A percentile compares a stretch with the other conserved stretches of the same genome.
Conservation (phyloP, 2,113 vertebrate species). For the Polypterus senegalus region DNA sequence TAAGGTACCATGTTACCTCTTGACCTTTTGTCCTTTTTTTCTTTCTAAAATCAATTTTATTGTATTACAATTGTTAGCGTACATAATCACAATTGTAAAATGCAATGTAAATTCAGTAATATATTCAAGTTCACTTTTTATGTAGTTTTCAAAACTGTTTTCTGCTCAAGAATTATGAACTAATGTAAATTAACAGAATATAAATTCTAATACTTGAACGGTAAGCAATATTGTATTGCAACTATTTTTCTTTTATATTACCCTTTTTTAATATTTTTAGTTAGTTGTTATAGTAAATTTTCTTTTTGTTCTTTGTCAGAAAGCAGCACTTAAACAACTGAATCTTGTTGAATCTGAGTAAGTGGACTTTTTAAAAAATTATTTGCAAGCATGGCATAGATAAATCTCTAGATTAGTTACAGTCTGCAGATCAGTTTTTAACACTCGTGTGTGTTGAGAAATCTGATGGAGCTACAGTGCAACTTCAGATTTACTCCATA, state of each 20-base stretch:
- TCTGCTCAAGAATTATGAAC: not conserved
- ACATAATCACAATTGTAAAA: not conserved
- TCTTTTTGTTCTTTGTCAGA: constrained; percentile 34
- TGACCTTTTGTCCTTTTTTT: not conserved
- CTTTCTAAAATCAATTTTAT: not conserved
- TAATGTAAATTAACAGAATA: not conserved
- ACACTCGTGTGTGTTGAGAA: not conserved
- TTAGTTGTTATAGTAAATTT: constrained; percentile 23
- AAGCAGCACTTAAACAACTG: constrained; percentile 50
- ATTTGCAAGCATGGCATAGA: not conserved
- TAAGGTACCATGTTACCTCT: constrained; percentile 45
- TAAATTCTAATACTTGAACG: not conserved
- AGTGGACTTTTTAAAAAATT: constrained; percentile 28
- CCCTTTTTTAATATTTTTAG: not conserved
- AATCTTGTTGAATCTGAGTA: constrained; percentile 63
- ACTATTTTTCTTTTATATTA: not conserved
- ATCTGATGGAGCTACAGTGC: not conserved
- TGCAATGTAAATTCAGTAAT: too few species aligned
- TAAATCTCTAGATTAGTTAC: not conserved
- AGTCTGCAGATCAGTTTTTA: not conserved
- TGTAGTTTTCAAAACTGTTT: too few species aligned
- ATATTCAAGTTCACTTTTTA: too few species aligned
- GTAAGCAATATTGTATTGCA: not conserved
- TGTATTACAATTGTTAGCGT: not conserved
- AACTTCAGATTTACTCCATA: not conserved